phyloP scores from a whole-genome alignment of 2,113 vertebrate species.

The Stercorarius parasiticus region DNA sequence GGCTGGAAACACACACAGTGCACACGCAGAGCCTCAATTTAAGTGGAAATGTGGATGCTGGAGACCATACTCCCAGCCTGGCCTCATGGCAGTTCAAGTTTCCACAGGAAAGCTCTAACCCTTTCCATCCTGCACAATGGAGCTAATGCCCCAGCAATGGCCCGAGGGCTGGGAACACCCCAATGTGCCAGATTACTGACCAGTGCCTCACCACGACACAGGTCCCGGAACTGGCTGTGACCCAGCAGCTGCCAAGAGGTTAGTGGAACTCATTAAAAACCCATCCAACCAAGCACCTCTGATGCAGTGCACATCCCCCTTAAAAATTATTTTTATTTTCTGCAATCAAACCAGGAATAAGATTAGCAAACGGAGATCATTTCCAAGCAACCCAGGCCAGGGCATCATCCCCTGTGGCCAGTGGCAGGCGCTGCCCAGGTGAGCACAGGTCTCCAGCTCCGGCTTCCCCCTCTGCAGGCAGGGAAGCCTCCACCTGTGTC shows the following conservation, averaged over 20 bases:
- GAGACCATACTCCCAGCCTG: not conserved
- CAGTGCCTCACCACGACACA: not conserved
- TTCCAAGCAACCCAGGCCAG: not conserved
- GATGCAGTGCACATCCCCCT: not conserved
- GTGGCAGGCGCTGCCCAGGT: not conserved
- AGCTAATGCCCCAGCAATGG: not conserved
- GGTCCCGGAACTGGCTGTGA: not conserved
- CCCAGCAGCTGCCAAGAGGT: not conserved
- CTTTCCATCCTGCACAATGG: not conserved
- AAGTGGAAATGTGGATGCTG: not conserved
- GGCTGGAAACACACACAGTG: fast-evolving
- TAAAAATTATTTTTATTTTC: not conserved
- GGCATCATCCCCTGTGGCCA: fast-evolving
- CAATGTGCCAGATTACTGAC: not conserved
- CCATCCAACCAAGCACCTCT: not conserved
- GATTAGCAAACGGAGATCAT: not conserved
- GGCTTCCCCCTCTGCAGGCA: not conserved
- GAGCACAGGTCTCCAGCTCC: not conserved
- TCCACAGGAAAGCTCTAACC: not conserved
- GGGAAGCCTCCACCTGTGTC: not conserved
- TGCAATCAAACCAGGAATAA: not conserved
- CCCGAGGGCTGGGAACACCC: not conserved
- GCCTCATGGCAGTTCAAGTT: fast-evolving
- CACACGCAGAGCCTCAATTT: not conserved
- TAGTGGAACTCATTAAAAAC: not conserved